A percentile compares a stretch with the other conserved stretches of the same genome.
These are phyloP conservation scores for Sus scrofa DNA, from an alignment of 2,113 vertebrate genomes.

Conservation along the genomic window T2T-Sscrofa CM000825.6:51295501-51296000, in stretches of 20 bases:
- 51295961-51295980: neutral
- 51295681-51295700: neutral
- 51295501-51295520: neutral
- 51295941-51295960: neutral
- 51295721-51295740: neutral
- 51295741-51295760: neutral
- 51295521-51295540: neutral
- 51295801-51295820: neutral
- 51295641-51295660: neutral
- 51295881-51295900: neutral
- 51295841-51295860: neutral
- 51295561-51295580: too few species aligned
- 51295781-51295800: accelerated
- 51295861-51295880: neutral
- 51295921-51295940: neutral
- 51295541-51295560: neutral
- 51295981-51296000: too few species aligned
- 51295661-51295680: neutral
- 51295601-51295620: neutral
- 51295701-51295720: neutral
- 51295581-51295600: neutral
- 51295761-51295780: accelerated
- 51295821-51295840: neutral
- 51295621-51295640: neutral
- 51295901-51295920: neutral